A percentile compares a stretch with the other conserved stretches of the same genome.
Conservation (phyloP, 2,797 vertebrate species). For the Gymnothorax reevesii region DNA sequence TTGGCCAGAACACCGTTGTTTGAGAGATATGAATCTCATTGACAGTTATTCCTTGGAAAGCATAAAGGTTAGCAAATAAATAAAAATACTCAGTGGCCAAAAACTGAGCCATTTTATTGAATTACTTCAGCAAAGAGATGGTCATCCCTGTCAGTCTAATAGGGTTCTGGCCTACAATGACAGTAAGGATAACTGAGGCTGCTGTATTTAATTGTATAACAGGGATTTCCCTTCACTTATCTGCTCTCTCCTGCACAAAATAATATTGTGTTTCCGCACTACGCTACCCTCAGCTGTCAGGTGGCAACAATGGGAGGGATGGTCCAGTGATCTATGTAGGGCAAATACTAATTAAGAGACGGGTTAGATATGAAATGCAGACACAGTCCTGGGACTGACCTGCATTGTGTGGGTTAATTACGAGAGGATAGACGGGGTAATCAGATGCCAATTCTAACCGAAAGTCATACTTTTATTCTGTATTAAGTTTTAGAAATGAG, state of each 20-base stretch:
- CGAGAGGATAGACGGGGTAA: neutral
- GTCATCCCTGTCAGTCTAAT: neutral
- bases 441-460: neutral
- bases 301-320: neutral
- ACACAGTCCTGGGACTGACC: neutral
- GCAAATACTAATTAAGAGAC: neutral
- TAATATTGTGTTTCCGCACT: neutral
- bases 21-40: too few relatives aligned
- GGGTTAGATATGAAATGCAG: neutral
- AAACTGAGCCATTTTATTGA: neutral
- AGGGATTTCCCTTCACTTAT: neutral
- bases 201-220: neutral
- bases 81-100: too few relatives aligned
- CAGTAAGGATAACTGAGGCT: neutral
- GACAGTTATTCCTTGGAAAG: too few relatives aligned
- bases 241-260: neutral
- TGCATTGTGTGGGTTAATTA: neutral
- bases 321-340: neutral
- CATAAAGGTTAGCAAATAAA: too few relatives aligned
- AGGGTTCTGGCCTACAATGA: too few relatives aligned
- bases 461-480: neutral
- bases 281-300: neutral
- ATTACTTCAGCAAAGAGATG: neutral
- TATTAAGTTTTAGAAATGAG: slow-evolving; percentile 8
- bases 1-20: too few relatives aligned